phyloP scores from a whole-genome alignment of 2,113 vertebrate genomes.

The Setophaga petechia region DNA sequence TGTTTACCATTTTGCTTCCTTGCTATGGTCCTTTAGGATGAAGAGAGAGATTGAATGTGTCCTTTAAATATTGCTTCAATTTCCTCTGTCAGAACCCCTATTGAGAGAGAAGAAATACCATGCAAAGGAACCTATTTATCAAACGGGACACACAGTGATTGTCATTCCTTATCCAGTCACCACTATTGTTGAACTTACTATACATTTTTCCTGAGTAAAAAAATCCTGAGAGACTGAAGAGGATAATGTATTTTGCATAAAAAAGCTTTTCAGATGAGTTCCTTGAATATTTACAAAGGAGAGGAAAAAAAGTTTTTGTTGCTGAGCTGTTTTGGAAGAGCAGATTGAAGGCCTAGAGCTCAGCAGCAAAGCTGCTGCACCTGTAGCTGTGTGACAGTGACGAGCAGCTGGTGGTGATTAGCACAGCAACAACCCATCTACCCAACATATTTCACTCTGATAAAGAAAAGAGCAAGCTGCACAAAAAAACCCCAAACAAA shows the following conservation, averaged over 20 bases:
- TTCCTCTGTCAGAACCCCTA: not conserved
- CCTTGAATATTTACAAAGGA: not conserved
- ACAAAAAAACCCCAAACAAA: not conserved
- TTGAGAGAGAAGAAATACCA: not conserved
- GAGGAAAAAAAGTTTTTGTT: not conserved
- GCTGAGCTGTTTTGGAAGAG: not conserved
- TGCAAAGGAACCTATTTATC: not conserved
- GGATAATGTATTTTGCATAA: not conserved
- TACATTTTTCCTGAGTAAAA: not conserved
- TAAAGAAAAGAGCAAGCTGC: not conserved
- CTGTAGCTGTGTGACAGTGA: slow-evolving; percentile 11
- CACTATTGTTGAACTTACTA: not conserved
- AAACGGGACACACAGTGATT: not conserved
- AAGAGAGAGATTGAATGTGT: not conserved
- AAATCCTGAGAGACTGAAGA: not conserved
- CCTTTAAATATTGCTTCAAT: not conserved
- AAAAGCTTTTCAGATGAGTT: not conserved
- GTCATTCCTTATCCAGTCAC: not conserved
- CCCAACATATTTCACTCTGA: not conserved
- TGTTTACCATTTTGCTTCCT: not conserved
- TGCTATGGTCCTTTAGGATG: not conserved
- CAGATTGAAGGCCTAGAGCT: slow-evolving; percentile 17
- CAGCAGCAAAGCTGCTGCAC: slow-evolving; percentile 12
- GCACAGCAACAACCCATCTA: not conserved
- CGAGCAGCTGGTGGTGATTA: slow-evolving; percentile 40